A percentile compares a stretch with the other conserved stretches of the same genome.
These are phyloP conservation scores for Sinonovacula constricta DNA, from an alignment of 1,140 invertebrate species.

Conservation along the genomic window DNA sequence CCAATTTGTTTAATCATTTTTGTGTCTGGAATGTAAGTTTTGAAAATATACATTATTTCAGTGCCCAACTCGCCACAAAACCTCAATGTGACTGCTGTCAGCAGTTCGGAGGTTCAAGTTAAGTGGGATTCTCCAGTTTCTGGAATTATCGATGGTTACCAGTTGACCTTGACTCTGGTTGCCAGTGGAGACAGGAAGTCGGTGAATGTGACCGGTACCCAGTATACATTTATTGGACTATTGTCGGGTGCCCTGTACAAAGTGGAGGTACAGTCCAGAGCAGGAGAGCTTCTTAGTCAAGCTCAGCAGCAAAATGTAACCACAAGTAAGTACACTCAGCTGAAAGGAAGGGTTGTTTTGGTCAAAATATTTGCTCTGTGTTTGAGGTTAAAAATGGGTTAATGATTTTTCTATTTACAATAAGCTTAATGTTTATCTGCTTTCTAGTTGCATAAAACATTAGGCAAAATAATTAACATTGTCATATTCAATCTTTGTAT, in stretches of 20 bases:
- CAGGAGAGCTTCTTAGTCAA: slow-evolving; percentile 30
- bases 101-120: slow-evolving; percentile 34
- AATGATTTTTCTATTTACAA: too few species aligned
- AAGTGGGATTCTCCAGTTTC: slow-evolving; percentile 17
- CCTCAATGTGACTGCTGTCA: neutral
- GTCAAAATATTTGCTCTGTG: too few species aligned
- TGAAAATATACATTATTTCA: too few species aligned
- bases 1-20: too few species aligned
- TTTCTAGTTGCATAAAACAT: too few species aligned
- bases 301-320: slow-evolving; percentile 16
- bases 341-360: too few species aligned
- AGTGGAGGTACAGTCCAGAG: slow-evolving; percentile 29
- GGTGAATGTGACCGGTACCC: slow-evolving; percentile 16
- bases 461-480: too few species aligned
- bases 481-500: too few species aligned
- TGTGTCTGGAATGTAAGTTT: too few species aligned
- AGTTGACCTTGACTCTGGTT: slow-evolving; percentile 27
- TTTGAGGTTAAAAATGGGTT: too few species aligned
- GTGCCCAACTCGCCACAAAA: slow-evolving; percentile 42
- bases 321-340: slow-evolving; percentile 38
- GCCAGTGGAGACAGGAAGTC: slow-evolving; percentile 2
- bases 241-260: slow-evolving; percentile 27
- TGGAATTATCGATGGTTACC: slow-evolving; percentile 18
- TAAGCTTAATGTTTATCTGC: too few species aligned
- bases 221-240: slow-evolving; percentile 28